A percentile compares a stretch with the other conserved stretches of the same genome.
phyloP scores from a whole-genome alignment of 2,113 vertebrate species.

The Typhlomys cinereus region DNA sequence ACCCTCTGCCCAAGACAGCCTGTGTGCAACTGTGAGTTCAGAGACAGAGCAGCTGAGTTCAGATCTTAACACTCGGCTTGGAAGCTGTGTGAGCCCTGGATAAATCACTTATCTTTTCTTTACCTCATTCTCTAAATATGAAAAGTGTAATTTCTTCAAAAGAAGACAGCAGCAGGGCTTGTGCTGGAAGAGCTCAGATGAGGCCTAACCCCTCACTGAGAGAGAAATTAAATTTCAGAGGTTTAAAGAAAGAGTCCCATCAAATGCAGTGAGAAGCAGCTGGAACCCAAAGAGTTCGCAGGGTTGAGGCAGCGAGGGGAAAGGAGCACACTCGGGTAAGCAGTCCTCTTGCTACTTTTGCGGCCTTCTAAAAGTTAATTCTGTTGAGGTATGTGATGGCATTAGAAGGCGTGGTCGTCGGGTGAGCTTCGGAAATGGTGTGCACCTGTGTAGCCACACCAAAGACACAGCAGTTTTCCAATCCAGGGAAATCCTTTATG shows the following conservation, averaged over 20 bases:
- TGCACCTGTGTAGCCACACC: no score
- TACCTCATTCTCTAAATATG: slow-evolving; percentile 4
- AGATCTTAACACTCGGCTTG: not conserved
- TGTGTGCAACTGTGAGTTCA: not conserved
- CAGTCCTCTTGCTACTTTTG: not conserved
- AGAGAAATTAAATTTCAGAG: not conserved
- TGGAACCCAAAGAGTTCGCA: not conserved
- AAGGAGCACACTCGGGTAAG: not conserved
- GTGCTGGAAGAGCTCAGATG: not conserved
- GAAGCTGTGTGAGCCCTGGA: not conserved
- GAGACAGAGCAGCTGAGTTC: not conserved
- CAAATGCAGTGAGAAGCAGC: not conserved
- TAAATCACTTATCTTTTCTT: not conserved
- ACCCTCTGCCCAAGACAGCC: not conserved
- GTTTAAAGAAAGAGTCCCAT: not conserved
- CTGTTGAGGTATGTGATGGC: not conserved
- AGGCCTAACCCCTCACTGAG: not conserved
- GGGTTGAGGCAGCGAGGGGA: not conserved
- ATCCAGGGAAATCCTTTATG: not conserved
- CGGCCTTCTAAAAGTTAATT: not conserved
- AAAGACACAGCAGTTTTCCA: not conserved
- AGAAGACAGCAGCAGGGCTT: not conserved
- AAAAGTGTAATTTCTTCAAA: slow-evolving; percentile 5
- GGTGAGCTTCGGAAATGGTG: not conserved
- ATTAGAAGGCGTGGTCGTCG: not conserved